Conservation (phyloP, 1,140 invertebrate species). For the Lepidostoma basale region DNA sequence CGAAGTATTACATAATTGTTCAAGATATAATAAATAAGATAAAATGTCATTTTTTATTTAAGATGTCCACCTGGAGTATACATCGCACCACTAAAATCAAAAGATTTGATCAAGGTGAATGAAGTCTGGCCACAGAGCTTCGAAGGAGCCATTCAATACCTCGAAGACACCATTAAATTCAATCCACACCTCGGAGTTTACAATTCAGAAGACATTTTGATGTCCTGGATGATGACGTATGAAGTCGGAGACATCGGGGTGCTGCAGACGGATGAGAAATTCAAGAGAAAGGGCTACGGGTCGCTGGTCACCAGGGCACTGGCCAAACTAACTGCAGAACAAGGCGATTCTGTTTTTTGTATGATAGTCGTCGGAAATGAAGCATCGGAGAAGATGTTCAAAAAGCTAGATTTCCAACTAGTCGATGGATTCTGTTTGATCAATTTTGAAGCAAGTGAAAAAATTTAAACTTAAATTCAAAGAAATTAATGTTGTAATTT, state of each 20-base stretch:
- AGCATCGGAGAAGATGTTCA: slow-evolving; percentile 47
- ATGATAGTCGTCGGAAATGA: slow-evolving; percentile 46
- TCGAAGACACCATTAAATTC: slow-evolving; percentile 44
- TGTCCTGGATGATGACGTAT: slow-evolving; percentile 49
- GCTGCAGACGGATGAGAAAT: slow-evolving; percentile 47
- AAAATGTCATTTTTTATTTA: neutral
- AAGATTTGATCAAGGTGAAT: slow-evolving; percentile 42
- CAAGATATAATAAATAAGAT: too few relatives aligned
- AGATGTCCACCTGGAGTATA: slow-evolving; percentile 40
- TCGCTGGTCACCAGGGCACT: slow-evolving; percentile 45
- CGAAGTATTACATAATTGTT: too few relatives aligned
- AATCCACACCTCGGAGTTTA: slow-evolving; percentile 50
- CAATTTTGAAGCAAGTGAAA: too few relatives aligned
- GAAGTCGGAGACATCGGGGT: slow-evolving; percentile 48
- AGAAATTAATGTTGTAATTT: too few relatives aligned
- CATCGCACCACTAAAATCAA: slow-evolving; percentile 41
- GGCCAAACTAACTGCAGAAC: slow-evolving; percentile 45
- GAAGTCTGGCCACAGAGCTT: slow-evolving; percentile 48
- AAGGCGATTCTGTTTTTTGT: slow-evolving; percentile 44
- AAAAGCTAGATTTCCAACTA: slow-evolving; percentile 48
- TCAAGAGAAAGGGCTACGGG: slow-evolving; percentile 49
- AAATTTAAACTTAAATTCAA: too few relatives aligned
- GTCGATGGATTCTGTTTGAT: too few relatives aligned
- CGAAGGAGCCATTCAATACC: slow-evolving; percentile 45
- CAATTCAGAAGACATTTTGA: slow-evolving; percentile 46